Evolutionary conservation across 2,113 vertebrate genomes (phyloP).

Genomic region (Tauraco erythrolophus): DNA sequence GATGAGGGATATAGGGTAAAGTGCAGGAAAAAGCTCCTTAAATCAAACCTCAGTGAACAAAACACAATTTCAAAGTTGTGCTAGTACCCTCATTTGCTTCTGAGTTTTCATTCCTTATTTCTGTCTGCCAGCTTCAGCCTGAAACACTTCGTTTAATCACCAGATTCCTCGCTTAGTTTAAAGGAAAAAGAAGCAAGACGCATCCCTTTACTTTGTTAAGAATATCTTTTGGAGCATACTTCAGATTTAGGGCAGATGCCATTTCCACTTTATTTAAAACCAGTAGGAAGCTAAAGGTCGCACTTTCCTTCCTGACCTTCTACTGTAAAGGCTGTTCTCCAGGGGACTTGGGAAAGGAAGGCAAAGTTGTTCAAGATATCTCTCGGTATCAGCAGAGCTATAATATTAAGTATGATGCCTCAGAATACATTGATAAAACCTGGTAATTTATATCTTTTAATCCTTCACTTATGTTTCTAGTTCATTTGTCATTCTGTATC

Average conservation of each 20-base stretch:
- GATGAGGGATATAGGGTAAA: neutral
- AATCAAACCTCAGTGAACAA: neutral
- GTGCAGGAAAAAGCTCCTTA: neutral
- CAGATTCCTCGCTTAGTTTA: neutral
- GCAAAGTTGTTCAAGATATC: neutral
- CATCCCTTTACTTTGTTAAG: neutral
- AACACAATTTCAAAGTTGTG: neutral
- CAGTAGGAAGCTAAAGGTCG: neutral
- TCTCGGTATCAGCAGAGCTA: neutral
- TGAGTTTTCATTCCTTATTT: neutral
- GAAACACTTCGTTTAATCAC: neutral
- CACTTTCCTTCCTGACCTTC: neutral
- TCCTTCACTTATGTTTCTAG: neutral
- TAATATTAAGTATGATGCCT: neutral
- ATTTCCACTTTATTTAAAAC: constrained; percentile 8
- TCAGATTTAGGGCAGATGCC: neutral
- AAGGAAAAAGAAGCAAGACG: neutral
- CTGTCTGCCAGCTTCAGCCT: neutral
- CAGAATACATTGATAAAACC: neutral
- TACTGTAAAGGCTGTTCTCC: neutral
- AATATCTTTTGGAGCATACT: neutral
- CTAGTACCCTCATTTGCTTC: neutral
- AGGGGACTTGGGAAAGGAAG: neutral
- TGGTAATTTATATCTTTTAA: neutral
- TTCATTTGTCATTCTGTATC: neutral